A percentile compares a stretch with the other conserved stretches of the same genome.
phyloP scores from a whole-genome alignment of 1,140 invertebrate species.

The Zaprionus ghesquierei region DNA sequence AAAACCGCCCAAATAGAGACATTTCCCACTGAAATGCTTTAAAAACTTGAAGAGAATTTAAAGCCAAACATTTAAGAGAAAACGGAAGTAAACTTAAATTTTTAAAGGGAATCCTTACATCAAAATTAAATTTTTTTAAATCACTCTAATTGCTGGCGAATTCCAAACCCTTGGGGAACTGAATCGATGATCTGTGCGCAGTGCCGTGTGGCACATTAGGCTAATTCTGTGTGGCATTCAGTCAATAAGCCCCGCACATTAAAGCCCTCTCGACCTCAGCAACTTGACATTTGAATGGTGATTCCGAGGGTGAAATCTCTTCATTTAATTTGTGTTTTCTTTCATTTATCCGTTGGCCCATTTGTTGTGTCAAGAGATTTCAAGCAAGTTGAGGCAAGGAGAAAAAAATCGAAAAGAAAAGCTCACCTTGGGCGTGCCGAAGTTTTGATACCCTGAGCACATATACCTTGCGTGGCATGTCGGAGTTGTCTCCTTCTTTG shows the following conservation, averaged over 20 bases:
- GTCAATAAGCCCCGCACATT: background rate
- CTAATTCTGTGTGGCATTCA: conserved; percentile 2
- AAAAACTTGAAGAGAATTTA: background rate
- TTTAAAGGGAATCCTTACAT: background rate
- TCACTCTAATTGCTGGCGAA: background rate
- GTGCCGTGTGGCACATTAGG: background rate
- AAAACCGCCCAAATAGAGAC: background rate
- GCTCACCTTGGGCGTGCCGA: background rate
- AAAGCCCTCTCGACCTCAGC: background rate
- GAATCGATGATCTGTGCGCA: background rate
- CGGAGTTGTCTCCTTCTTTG: too few relatives aligned
- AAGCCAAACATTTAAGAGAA: background rate
- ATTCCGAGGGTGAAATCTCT: conserved; percentile 22
- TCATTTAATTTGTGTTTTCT: conserved; percentile 43
- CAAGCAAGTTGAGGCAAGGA: background rate
- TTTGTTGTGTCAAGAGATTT: conserved; percentile 32
- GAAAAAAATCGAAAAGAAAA: conserved; percentile 3
- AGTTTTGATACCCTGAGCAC: background rate
- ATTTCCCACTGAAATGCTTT: background rate
- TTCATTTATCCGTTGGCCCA: conserved; percentile 33
- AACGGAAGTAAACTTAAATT: background rate
- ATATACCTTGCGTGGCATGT: too few relatives aligned
- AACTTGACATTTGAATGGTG: conserved; percentile 29
- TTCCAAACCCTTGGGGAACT: background rate
- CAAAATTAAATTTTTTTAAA: background rate